These are phyloP conservation scores for Poeciliopsis prolifica DNA, from an alignment of 2,113 vertebrate genomes.

Conservation along the genomic window DNA sequence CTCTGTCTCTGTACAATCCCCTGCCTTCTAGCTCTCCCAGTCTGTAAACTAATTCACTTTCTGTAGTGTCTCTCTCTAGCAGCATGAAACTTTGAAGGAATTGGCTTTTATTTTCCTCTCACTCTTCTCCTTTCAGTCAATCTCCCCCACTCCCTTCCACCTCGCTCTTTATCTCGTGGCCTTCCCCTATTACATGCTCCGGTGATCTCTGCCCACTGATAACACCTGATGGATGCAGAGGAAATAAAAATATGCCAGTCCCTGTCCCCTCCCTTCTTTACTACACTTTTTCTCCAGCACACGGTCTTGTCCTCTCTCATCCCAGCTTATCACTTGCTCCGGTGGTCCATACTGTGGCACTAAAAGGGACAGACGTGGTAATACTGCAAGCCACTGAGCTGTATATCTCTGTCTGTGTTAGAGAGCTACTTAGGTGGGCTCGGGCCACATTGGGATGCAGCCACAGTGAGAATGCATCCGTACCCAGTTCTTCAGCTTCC, in stretches of 20 bases:
- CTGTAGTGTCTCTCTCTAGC: constrained; percentile 11
- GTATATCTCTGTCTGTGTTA: constrained; percentile 22
- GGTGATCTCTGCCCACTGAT: constrained; percentile 59
- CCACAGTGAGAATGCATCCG: constrained; percentile 26
- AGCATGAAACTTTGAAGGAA: constrained; percentile 16
- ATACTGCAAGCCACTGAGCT: constrained; percentile 31
- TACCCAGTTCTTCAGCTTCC: constrained; percentile 35
- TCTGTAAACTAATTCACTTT: constrained; percentile 32
- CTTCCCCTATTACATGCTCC: constrained; percentile 62
- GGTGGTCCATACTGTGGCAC: constrained; percentile 52
- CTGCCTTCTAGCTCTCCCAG: constrained; percentile 3
- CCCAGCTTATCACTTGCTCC: constrained; percentile 67
- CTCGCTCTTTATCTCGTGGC: constrained; percentile 12
- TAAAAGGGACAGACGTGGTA: constrained; percentile 44
- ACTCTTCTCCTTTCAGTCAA: constrained; percentile 15
- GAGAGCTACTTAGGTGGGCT: constrained; percentile 40
- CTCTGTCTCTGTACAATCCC: not conserved
- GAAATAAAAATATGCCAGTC: constrained; percentile 37
- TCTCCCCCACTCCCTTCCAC: not conserved
- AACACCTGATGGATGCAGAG: constrained; percentile 36
- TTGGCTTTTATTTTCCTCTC: constrained; percentile 2
- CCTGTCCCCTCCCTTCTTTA: constrained; percentile 1
- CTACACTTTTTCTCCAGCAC: constrained; percentile 32
- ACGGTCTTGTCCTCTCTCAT: constrained; percentile 41
- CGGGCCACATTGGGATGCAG: constrained; percentile 60